Conservation (phyloP, 2,888 invertebrate species). For the Gymnosoma rotundatum region DNA sequence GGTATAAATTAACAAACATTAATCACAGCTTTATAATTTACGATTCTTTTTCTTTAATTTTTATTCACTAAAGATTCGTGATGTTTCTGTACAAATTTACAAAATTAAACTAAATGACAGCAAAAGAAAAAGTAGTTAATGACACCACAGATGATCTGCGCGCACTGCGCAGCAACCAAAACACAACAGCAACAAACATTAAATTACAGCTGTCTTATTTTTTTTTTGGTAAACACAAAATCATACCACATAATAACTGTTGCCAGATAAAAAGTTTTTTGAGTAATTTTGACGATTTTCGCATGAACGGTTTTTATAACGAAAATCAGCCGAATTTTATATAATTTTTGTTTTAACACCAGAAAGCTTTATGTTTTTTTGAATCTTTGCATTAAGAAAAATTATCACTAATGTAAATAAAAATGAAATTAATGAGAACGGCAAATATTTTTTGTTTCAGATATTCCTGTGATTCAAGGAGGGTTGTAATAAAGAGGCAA, state of each 20-base stretch:
- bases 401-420: too few relatives aligned
- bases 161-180: neutral
- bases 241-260: neutral
- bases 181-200: neutral
- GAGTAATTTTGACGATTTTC: too few relatives aligned
- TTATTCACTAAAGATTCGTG: constrained; percentile 20
- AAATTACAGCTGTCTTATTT: constrained; percentile 16
- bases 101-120: constrained; percentile 72
- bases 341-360: too few relatives aligned
- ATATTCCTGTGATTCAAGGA: too few relatives aligned
- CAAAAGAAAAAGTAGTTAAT: constrained; percentile 14
- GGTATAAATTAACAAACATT: neutral
- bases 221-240: neutral
- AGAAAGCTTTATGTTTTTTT: too few relatives aligned
- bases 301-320: too few relatives aligned
- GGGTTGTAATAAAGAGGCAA: too few relatives aligned
- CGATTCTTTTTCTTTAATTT: neutral
- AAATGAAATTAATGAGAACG: too few relatives aligned
- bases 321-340: too few relatives aligned
- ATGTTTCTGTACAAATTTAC: constrained; percentile 72
- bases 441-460: too few relatives aligned
- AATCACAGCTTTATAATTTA: neutral
- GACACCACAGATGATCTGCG: constrained; percentile 7
- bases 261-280: too few relatives aligned
- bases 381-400: too few relatives aligned